Evolutionary conservation across 2,113 vertebrate genomes (phyloP).

Genomic region (Hylia prasina): DNA sequence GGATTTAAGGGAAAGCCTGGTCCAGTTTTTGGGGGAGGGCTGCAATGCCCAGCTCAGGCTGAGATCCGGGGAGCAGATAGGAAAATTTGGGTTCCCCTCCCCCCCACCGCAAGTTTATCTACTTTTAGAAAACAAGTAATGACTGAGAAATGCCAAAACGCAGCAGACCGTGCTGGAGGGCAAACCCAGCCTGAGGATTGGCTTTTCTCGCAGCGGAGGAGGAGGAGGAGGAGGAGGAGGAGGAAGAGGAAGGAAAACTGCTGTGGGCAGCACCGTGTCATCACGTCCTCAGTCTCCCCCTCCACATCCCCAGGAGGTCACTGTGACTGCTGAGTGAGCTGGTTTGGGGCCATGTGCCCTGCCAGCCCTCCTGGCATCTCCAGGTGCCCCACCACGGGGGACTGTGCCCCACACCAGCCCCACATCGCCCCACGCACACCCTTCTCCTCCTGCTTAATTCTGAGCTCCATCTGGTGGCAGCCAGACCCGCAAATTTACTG

Average conservation of each 20-base stretch:
- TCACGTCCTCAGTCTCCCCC: rapidly evolving
- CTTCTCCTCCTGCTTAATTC: neutral
- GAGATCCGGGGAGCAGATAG: neutral
- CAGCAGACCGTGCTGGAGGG: neutral
- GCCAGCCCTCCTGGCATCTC: neutral
- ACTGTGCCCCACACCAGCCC: neutral
- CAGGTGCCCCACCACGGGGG: neutral
- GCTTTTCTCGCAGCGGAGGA: neutral
- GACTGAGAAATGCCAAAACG: neutral
- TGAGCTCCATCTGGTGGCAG: conserved; percentile 49
- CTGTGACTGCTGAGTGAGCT: neutral
- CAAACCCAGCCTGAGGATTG: neutral
- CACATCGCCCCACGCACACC: rapidly evolving
- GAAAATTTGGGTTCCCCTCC: neutral
- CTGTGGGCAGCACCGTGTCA: neutral
- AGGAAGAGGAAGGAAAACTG: neutral
- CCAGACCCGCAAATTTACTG: neutral
- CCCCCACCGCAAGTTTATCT: neutral
- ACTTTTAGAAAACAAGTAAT: neutral
- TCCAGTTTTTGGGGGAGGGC: rapidly evolving
- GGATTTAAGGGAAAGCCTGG: neutral
- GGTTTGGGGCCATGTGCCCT: neutral
- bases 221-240: neutral
- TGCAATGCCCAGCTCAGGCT: neutral
- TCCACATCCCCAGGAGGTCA: neutral